Evolutionary conservation across 2,888 invertebrate species (phyloP), one percentile per base, ranked within the genome.

Genomic region (Limulus polyphemus): DNA sequence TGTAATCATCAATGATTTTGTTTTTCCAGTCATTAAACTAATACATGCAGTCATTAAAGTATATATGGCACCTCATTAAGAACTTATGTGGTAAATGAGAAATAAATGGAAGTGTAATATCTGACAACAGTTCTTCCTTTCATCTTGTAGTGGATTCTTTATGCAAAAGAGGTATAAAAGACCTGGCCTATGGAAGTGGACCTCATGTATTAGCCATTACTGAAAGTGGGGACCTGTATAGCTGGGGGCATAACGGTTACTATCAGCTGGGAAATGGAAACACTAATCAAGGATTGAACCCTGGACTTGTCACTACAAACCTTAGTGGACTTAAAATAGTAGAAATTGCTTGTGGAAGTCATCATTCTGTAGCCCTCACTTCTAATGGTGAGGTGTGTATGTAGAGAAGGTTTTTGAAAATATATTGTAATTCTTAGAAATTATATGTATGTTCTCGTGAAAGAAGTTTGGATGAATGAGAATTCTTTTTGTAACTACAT

Each of bases 201-300:
- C 82, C 82, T 11, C 82, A 83, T 72, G 81, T 83, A 2, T 72
- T 83, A 48, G 83, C 82, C 1, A 77, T 80, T 1, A 81, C 82
- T 13, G 74, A 75, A 65, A 77, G 73, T 61, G 83, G 83, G 32
- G 77, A 80, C 67, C 74, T 83, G 2, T 83, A 78, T 72, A 78
- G 79, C 55, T 83, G 82, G 82, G 83, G 82, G 10, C 80, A 81
- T 72, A 83, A 83, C 73, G 80, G 79, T 5, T 81, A 80, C 67
- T 79, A 80, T 68, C 81, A 83, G 73, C 72, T 82, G 11, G 81
- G 82, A 55, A 81, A 81, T 68, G 82, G 81, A 47, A 78, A 79
- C 1, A 79, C 80, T 1, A 80, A 77, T 70, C 82, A 80, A 70
- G 79, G 79, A 11, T 72, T 78, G 0, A 72, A 73, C 13, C 83